Conservation (phyloP, 2,797 vertebrate genomes). For the Lindbergichthys nudifrons region DNA sequence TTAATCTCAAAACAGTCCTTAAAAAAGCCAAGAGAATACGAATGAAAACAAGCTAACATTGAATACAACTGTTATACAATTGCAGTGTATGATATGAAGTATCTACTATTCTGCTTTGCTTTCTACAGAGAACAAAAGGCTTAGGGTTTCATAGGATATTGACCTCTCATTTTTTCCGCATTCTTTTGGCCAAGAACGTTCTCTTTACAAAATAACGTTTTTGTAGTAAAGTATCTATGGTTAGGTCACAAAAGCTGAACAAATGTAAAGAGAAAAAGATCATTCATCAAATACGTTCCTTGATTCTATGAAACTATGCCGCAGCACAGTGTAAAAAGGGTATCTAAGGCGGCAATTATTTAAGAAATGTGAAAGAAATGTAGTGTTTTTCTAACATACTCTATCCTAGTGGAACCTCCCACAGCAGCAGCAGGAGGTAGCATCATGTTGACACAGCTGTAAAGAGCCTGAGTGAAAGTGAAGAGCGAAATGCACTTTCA, state of each 20-base stretch:
- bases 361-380: not conserved
- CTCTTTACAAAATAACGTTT: not conserved
- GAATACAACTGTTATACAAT: no score
- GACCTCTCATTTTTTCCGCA: not conserved
- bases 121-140: not conserved
- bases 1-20: no score
- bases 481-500: conserved; percentile 15
- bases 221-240: not conserved
- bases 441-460: conserved; percentile 66
- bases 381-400: conserved; percentile 13
- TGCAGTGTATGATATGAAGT: not conserved
- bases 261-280: not conserved
- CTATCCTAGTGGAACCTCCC: not conserved
- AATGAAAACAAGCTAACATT: no score
- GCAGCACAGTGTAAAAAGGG: not conserved
- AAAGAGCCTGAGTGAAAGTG: conserved; percentile 10
- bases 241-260: not conserved
- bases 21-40: no score
- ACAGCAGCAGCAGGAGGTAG: conserved; percentile 21
- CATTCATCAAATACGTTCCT: not conserved
- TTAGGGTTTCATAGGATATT: not conserved
- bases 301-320: not conserved
- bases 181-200: not conserved
- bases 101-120: not conserved
- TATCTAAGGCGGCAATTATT: not conserved